These are phyloP conservation scores for Nesogale talazaci DNA, from an alignment of 2,113 vertebrate genomes.

Conservation along the genomic window DNA sequence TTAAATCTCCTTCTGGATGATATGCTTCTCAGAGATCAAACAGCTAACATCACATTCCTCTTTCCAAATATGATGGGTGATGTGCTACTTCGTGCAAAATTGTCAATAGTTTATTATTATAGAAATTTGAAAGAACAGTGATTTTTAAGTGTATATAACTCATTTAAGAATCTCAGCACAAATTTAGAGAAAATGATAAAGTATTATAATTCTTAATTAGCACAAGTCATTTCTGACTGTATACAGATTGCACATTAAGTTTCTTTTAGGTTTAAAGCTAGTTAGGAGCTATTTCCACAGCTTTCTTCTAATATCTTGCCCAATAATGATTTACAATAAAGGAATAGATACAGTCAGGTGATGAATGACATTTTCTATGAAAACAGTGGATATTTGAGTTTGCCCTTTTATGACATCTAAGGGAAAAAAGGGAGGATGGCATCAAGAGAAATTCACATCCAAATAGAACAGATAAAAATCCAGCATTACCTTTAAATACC, in stretches of 20 bases:
- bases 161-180: slow-evolving; percentile 53
- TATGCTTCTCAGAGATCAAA: slow-evolving; percentile 70
- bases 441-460: slow-evolving; percentile 57
- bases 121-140: slow-evolving; percentile 62
- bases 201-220: background rate
- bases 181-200: slow-evolving; percentile 64
- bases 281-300: background rate
- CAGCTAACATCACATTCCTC: slow-evolving; percentile 70
- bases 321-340: slow-evolving; percentile 59
- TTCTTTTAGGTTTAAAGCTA: slow-evolving; percentile 43
- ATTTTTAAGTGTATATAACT: slow-evolving; percentile 63
- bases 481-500: slow-evolving; percentile 71
- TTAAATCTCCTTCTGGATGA: slow-evolving; percentile 81
- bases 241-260: too few species aligned
- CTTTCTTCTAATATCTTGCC: slow-evolving; percentile 26
- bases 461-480: slow-evolving; percentile 63
- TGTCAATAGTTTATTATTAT: slow-evolving; percentile 65
- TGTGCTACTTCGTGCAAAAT: slow-evolving; percentile 67
- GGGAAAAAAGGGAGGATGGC: slow-evolving; percentile 51
- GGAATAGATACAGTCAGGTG: slow-evolving; percentile 60
- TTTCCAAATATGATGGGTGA: slow-evolving; percentile 73
- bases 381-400: slow-evolving; percentile 74
- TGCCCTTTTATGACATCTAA: slow-evolving; percentile 74
- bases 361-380: slow-evolving; percentile 72
- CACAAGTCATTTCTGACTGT: background rate